These are phyloP conservation scores for Microcebus lehilahytsara DNA, from an alignment of 2,113 vertebrate genomes.

Conservation along the genomic window DNA sequence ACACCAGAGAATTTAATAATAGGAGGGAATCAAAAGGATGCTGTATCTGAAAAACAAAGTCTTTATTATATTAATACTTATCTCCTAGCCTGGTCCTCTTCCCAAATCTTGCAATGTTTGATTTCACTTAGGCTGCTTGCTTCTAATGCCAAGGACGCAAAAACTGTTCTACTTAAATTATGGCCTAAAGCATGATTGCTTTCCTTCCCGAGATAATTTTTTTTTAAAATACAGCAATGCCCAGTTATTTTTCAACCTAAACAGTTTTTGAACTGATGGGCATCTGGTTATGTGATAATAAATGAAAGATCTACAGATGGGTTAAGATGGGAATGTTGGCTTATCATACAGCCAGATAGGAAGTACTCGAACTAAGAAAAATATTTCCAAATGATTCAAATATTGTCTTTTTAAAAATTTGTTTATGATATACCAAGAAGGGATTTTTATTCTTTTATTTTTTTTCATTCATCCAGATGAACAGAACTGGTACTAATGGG, in stretches of 20 bases:
- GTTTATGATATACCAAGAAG: background rate
- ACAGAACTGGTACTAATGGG: background rate
- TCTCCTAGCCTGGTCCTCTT: constrained; percentile 31
- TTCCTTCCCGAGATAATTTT: constrained; percentile 34
- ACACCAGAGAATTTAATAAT: constrained; percentile 8
- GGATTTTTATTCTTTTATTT: background rate
- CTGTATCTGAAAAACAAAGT: background rate
- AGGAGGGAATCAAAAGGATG: constrained; percentile 38
- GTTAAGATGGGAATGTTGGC: background rate
- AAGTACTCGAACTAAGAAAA: background rate
- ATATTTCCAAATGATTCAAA: background rate
- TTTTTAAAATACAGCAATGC: constrained; percentile 1
- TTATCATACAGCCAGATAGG: background rate
- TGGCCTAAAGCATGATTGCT: constrained; percentile 7
- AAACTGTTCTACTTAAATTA: constrained; percentile 25
- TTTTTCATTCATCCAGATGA: background rate
- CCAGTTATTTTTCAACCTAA: background rate
- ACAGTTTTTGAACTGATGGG: background rate
- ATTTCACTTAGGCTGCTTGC: constrained; percentile 33
- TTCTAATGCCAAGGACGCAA: constrained; percentile 47
- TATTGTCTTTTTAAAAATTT: background rate
- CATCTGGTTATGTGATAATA: background rate
- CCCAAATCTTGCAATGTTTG: constrained; percentile 22
- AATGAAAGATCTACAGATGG: background rate
- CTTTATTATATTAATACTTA: constrained; percentile 33